These are phyloP conservation scores for Brachionus sp. DNA, from an alignment of 1,140 invertebrate genomes.

Conservation along the genomic window DNA sequence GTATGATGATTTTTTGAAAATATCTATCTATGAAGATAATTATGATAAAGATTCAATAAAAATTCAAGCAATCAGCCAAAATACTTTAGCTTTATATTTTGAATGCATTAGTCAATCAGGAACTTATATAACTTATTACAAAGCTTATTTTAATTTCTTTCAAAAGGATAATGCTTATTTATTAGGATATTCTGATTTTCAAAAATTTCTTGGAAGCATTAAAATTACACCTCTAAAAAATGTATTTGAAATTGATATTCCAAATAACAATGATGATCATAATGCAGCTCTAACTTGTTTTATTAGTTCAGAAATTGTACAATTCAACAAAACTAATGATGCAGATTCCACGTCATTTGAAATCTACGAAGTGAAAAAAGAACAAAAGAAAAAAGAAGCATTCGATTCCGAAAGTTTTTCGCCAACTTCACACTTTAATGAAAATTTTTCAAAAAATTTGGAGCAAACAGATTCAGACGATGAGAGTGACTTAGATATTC, in stretches of 20 bases:
- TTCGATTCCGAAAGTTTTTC: background rate
- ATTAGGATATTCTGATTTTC: background rate
- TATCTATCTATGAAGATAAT: background rate
- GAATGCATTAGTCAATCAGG: background rate
- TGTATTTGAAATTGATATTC: background rate
- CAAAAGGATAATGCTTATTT: background rate
- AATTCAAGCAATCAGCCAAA: background rate
- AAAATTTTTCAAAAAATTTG: background rate
- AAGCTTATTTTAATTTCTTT: background rate
- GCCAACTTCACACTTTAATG: background rate
- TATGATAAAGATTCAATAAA: background rate
- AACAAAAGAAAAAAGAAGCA: background rate
- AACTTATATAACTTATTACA: slow-evolving; percentile 15
- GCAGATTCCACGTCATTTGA: background rate
- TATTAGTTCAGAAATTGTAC: background rate
- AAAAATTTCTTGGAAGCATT: background rate
- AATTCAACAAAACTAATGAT: background rate
- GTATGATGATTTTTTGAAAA: background rate
- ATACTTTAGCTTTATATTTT: background rate
- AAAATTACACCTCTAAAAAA: background rate
- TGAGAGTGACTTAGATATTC: background rate
- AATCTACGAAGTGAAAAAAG: background rate
- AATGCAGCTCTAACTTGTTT: background rate
- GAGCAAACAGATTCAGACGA: background rate
- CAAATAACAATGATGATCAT: background rate